Base-by-base conservation (phyloP, 1,140 invertebrate genomes). In the Atta texana region DNA sequence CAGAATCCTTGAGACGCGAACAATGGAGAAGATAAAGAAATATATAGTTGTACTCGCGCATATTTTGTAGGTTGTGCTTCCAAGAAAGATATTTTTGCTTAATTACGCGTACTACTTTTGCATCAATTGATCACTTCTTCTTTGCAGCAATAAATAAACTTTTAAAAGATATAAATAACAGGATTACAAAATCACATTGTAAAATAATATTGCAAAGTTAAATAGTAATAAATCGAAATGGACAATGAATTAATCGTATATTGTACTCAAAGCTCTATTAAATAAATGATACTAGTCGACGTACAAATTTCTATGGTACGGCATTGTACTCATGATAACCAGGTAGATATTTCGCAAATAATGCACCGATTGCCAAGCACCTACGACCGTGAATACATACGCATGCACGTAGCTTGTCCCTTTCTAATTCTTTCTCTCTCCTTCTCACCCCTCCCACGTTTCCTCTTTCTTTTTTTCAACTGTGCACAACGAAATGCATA, bases 401-500 rank as follows among this genome's bases (percentile, higher is more conserved):
- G 66, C 78, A 68, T 72, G 64, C 78, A 85, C 64, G 49, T 80
- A 86, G 21, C 84, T 74, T 77, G 76, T 76, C 53, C 57, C 63
- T 76, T 71, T 77, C 14, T 28, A 39, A 55, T 66, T 28, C 55
- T 44, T 12, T 39, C 59, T 57, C 80, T 63, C 59, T 49, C 31
- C 24, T 34, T 24, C 55, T 53, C 28, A 59, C 49, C 31, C 44
- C 44, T n/a, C 49, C 51, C 28, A 59, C 21, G 63, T 82, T 76
- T 31, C 24, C 44, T 88, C 68, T n/a, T 59, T 87, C 85, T 74
- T 81, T 86, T 86, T 89, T 49, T 82, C 31, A 24, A 39, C 39
- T 39, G 57, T 39, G 53, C 76, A 90, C 82, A 66, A 90, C 89
- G 68, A 88, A 84, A 87, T 87, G 87, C 77, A 88, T 82, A 85